Conservation (phyloP, 2,113 vertebrate species). For the Pelobates fuscus region DNA sequence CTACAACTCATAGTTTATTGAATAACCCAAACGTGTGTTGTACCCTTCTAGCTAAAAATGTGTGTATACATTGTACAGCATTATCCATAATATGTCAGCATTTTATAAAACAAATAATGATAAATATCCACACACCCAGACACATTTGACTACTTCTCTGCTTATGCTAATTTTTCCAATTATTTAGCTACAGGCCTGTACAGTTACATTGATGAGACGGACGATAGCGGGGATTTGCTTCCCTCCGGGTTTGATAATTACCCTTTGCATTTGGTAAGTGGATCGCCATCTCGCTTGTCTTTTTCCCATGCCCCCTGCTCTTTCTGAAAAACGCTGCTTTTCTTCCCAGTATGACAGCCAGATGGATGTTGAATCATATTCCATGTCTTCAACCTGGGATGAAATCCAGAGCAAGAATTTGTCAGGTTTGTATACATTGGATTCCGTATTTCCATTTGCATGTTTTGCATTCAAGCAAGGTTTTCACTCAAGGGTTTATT, state of each 20-base stretch:
- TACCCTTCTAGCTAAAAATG: too few relatives aligned
- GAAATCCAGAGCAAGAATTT: constrained; percentile 2
- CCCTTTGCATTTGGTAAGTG: constrained; percentile 36
- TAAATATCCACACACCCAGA: too few relatives aligned
- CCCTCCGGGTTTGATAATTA: background rate
- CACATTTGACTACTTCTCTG: too few relatives aligned
- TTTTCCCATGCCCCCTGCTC: background rate
- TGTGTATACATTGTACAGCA: too few relatives aligned
- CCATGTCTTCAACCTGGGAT: constrained; percentile 16
- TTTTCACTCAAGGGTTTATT: too few relatives aligned
- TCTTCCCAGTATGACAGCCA: constrained; percentile 31
- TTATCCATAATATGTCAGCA: too few relatives aligned
- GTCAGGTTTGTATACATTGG: constrained; percentile 6
- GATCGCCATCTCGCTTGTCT: too few relatives aligned
- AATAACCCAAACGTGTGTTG: too few relatives aligned
- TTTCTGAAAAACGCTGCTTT: constrained; percentile 11
- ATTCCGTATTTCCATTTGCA: background rate
- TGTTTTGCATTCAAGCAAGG: too few relatives aligned
- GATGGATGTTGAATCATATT: constrained; percentile 22
- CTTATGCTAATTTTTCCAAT: background rate
- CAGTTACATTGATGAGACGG: constrained; percentile 22
- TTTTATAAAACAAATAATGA: too few relatives aligned
- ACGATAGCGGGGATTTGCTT: constrained; percentile 27
- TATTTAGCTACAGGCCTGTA: constrained; percentile 31
- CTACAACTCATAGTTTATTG: too few relatives aligned